Percentiles rank a stretch among this genome's conserved stretches.
Evolutionary conservation across 2,797 vertebrate genomes (phyloP).

Genomic region (Champsocephalus gunnari): DNA sequence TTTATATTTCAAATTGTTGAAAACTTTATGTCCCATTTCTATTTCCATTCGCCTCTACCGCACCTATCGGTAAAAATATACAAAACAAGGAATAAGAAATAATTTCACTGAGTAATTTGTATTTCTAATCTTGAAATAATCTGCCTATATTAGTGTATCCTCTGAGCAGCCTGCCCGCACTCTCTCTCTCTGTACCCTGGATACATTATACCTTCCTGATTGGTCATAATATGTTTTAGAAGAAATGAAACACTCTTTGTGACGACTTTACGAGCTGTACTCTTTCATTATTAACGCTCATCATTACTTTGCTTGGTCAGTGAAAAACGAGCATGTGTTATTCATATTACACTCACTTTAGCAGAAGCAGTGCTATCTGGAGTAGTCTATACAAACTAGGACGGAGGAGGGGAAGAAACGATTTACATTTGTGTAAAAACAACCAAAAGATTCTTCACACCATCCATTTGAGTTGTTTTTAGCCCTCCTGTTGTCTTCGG

Average conservation of each 20-base stretch:
- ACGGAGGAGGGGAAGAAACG: no score
- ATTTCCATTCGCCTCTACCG: not conserved
- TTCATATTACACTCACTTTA: not conserved
- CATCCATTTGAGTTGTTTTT: no score
- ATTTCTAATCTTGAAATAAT: not conserved
- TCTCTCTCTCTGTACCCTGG: not conserved
- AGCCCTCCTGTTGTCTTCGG: no score
- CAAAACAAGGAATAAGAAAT: no score
- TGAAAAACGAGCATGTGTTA: not conserved
- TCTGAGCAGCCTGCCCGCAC: not conserved
- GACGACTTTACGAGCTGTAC: not conserved
- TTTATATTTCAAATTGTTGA: no score
- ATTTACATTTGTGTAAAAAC: not conserved
- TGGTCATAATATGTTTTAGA: not conserved
- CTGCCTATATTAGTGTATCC: not conserved
- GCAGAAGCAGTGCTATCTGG: not conserved
- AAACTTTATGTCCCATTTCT: not conserved
- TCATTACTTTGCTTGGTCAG: conserved; percentile 17
- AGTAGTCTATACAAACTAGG: not conserved
- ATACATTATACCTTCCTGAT: not conserved
- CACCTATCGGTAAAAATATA: not conserved
- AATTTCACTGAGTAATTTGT: not conserved
- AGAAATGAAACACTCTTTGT: not conserved
- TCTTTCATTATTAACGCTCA: conserved; percentile 27
- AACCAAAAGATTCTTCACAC: not conserved